Percentiles rank a stretch among this genome's conserved stretches.
phyloP scores from a whole-genome alignment of 1,140 invertebrate species.

The Tetragonula clypearis region DNA sequence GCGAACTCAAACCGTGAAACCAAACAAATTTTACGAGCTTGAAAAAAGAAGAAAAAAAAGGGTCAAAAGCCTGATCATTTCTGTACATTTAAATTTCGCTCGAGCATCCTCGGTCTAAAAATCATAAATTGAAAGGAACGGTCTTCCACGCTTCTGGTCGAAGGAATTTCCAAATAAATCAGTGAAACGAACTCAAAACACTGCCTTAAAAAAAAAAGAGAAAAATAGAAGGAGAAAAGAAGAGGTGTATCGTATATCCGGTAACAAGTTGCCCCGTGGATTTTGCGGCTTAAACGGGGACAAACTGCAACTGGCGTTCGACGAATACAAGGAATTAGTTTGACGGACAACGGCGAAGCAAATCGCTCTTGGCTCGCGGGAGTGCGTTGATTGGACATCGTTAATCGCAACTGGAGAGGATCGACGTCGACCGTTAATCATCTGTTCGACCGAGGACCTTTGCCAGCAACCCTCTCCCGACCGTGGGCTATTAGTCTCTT shows the following conservation, averaged over 20 bases:
- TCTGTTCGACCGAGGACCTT: conserved; percentile 55
- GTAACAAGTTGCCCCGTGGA: neutral
- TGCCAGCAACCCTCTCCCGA: conserved; percentile 8
- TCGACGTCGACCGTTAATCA: conserved; percentile 64
- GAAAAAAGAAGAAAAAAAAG: no score
- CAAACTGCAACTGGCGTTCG: neutral
- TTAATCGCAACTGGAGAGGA: conserved; percentile 53
- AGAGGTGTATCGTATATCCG: no score
- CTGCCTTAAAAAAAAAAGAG: neutral
- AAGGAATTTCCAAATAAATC: neutral
- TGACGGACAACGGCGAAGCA: conserved; percentile 25
- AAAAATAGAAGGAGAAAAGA: no score
- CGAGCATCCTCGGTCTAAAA: no score
- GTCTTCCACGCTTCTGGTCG: neutral
- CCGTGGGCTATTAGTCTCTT: conserved; percentile 58
- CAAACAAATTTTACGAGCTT: no score
- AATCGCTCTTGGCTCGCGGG: conserved; percentile 42
- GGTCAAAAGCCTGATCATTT: no score
- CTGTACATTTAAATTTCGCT: no score
- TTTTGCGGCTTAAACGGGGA: neutral
- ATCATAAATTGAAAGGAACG: no score
- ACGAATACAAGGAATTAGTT: conserved; percentile 33
- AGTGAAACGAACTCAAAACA: neutral
- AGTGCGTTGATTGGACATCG: conserved; percentile 46
- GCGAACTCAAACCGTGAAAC: no score